Base-by-base conservation (phyloP, 2,113 vertebrate species). In the Micromys minutus region DNA sequence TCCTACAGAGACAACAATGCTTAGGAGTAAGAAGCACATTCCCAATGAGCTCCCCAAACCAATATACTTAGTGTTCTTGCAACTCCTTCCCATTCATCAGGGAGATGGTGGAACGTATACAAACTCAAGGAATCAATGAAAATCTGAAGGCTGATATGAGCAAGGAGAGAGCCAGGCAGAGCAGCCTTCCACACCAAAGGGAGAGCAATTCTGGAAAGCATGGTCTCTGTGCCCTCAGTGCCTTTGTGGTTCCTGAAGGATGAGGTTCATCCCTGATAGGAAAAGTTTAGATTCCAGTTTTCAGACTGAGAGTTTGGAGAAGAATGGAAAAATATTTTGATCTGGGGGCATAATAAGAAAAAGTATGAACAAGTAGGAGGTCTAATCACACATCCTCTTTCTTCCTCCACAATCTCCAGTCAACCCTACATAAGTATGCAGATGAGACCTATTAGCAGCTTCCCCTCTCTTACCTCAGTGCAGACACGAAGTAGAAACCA, bases 401-500 rank as follows among this genome's bases (percentile, higher is more conserved):
- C 89, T 76, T 15, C 34, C 36, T 72, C 19, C 2, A 1, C 57
- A n/a, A 16, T 9, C 22, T 8, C 31, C 29, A 72, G 7, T 0
- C 11, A 63, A 7, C 26, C 26, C 26, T 11, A 10, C 10, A 89
- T 22, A 77, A 71, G 63, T 13, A 39, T 61, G 16, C 22, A 86
- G 59, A 65, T 3, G 8, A 34, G 52, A 45, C 3, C 26, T 39
- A 24, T 55, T n/a, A 71, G 59, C 39, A 31, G 24, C 21, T 45
- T 88, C n/a, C 13, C 26, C n/a, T 36, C 22, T 86, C 69, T 96
- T 63, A 95, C 96, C 92, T 93, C 71, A 93, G 19, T 63, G 19
- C 15, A 80, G 85, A 85, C n/a, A 85, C 15, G 29, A 86, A 77
- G 76, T 17, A 87, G 87, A 42, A n/a, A 21, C 24, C 79, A 13